Evolutionary conservation across 1,140 invertebrate species (phyloP).

Genomic region (Lepidurus apus): DNA sequence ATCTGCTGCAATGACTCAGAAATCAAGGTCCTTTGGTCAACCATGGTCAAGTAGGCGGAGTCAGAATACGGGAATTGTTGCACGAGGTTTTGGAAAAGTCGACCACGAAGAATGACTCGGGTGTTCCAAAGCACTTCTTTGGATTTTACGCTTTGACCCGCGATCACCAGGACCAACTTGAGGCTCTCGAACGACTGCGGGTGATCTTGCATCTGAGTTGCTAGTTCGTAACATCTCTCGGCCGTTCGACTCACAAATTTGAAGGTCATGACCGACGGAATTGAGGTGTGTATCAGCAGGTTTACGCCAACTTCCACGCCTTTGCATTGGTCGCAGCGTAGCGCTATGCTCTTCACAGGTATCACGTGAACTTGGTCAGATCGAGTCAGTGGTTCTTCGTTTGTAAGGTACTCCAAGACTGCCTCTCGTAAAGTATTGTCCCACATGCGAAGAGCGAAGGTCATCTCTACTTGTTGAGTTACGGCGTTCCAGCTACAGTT

Average conservation of each 20-base stretch:
- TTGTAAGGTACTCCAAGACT: neutral
- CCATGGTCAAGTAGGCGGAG: neutral
- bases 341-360: neutral
- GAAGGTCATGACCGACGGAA: neutral
- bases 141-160: neutral
- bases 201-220: neutral
- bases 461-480: neutral
- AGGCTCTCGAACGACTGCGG: neutral
- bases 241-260: neutral
- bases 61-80: neutral
- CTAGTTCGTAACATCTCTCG: neutral
- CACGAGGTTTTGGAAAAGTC: neutral
- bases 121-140: neutral
- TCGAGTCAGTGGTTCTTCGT: neutral
- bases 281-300: neutral
- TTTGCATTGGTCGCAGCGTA: neutral
- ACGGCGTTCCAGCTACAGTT: neutral
- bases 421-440: neutral
- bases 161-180: neutral
- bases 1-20: neutral
- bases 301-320: neutral
- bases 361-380: neutral
- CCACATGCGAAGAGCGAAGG: neutral
- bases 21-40: neutral
- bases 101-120: neutral